These are phyloP conservation scores for Philonicus albiceps DNA, from an alignment of 2,888 invertebrate species.

Conservation along the genomic window DNA sequence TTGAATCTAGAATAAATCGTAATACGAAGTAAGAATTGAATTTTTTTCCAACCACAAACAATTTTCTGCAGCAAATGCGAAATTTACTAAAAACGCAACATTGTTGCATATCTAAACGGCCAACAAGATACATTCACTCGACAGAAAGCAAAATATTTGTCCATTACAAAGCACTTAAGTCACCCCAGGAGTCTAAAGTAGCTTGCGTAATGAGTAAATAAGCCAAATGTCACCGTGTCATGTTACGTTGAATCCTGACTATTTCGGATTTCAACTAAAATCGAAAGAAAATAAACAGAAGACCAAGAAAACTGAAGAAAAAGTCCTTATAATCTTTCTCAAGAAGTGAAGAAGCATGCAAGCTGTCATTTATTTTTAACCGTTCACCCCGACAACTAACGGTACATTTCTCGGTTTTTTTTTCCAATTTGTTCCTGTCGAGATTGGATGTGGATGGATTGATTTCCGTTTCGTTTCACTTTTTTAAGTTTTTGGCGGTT, in stretches of 20 bases:
- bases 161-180: slow-evolving; percentile 2
- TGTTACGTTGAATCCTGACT: background rate
- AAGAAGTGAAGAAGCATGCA: background rate
- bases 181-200: background rate
- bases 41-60: too few relatives aligned
- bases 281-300: slow-evolving; percentile 11
- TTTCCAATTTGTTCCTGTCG: background rate
- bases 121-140: background rate
- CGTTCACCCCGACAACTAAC: background rate
- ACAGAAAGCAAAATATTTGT: slow-evolving; percentile 18
- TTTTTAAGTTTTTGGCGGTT: background rate
- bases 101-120: background rate
- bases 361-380: background rate
- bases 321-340: background rate
- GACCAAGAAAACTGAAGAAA: background rate
- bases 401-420: background rate
- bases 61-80: background rate
- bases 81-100: background rate
- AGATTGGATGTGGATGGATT: background rate
- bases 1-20: background rate
- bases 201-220: background rate
- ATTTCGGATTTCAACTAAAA: background rate
- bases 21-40: too few relatives aligned
- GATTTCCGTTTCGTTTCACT: background rate
- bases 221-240: slow-evolving; percentile 9